phyloP scores from a whole-genome alignment of 2,797 vertebrate species.

The Helicolenus hilgendorfi region DNA sequence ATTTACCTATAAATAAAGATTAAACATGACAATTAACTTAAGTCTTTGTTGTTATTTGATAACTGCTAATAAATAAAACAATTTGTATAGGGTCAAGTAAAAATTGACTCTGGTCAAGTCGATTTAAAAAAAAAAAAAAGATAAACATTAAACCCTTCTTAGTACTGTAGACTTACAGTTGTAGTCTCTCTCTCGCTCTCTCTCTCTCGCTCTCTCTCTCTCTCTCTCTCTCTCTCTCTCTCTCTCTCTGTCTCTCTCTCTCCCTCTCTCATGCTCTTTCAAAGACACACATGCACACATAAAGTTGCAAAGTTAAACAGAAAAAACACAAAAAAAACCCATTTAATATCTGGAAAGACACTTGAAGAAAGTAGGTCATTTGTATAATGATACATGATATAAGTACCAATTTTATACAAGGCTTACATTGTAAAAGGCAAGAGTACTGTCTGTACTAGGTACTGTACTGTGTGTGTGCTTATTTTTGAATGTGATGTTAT shows the following conservation, averaged over 20 bases:
- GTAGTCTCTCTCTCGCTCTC: not conserved
- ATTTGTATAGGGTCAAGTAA: too few species aligned
- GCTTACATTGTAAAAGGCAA: slow-evolving; percentile 10
- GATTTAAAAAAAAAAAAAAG: too few species aligned
- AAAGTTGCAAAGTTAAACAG: not conserved
- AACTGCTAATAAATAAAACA: not conserved
- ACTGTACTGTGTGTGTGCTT: not conserved
- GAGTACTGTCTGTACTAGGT: not conserved
- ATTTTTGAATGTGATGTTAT: not conserved
- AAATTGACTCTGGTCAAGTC: too few species aligned
- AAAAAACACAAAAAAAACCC: not conserved
- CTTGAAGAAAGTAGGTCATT: not conserved
- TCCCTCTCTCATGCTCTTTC: not conserved
- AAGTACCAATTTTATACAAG: slow-evolving; percentile 35
- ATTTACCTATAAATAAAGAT: not conserved
- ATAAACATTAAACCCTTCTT: not conserved
- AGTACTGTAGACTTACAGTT: not conserved
- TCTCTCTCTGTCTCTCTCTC: not conserved
- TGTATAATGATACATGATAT: slow-evolving; percentile 27
- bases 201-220: not conserved
- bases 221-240: not conserved
- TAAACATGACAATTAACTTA: not conserved
- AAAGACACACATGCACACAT: not conserved
- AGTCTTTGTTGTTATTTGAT: not conserved
- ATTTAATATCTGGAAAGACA: not conserved